Base-by-base conservation (phyloP, 2,888 invertebrate species). In the Cepaea hortensis region DNA sequence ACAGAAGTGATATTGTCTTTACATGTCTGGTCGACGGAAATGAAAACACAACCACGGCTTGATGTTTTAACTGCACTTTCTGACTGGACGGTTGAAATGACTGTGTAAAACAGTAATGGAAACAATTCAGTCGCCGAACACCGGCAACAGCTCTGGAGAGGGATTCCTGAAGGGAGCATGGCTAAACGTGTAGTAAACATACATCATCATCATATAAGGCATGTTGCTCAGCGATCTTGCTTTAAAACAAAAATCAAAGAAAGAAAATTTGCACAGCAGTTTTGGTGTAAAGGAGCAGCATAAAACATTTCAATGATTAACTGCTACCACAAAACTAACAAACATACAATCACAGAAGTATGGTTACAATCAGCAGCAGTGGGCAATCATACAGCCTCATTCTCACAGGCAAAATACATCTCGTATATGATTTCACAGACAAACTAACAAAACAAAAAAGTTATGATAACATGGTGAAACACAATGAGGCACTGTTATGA, bases 21-120 rank as follows among this genome's bases (percentile, higher is more conserved):
- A n/a, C 13, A 18, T 20, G 20, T 68, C n/a, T 68, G 18, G 18
- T 68, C n/a, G 5, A 20, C 18, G n/a, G 5, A 5, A 68, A 18
- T 20, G 13, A 68, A n/a, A 11, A 11, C 68, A 68, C 68, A 68
- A 68, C 68, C 68, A 68, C 13, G 5, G 13, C 5, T 62, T 55
- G 61, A 61, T 23, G 48, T 55, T 77, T n/a, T 77, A 79, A 79
- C 79, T 79, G 79, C 79, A 65, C 79, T 79, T 79, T 62, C 23
- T 79, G 79, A 79, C 6, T 79, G 79, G 79, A 79, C 79, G 79
- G 79, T 65, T 68, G 55, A 62, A 18, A 23, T 79, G 62, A 79
- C 79, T 6, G 35, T 13, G 4, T 35, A 46, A 15, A 79, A 20
- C 20, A 20, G 18, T 55, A 55, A 55, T 0, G 6, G 55, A 55